Evolutionary conservation across 2,888 invertebrate genomes (phyloP).

Genomic region (Druceiella hillmani): DNA sequence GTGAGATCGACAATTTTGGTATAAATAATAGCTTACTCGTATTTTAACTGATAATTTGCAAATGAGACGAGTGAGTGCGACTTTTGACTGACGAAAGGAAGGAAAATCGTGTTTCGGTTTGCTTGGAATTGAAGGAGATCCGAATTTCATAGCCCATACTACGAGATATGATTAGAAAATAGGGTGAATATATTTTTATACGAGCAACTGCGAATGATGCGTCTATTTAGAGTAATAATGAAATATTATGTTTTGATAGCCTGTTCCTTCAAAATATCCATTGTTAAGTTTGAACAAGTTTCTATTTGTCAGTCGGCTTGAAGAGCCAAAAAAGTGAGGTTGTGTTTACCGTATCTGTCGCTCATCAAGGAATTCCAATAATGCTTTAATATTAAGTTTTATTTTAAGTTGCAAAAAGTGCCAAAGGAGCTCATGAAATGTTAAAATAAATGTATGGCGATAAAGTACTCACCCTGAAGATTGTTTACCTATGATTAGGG

Average conservation of each 20-base stretch:
- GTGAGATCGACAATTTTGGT: too few relatives aligned
- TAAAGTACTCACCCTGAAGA: slow-evolving; percentile 3
- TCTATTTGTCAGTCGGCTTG: neutral
- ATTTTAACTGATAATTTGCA: too few relatives aligned
- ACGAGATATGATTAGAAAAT: too few relatives aligned
- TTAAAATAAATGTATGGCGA: slow-evolving; percentile 7
- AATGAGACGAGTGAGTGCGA: too few relatives aligned
- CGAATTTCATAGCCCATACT: too few relatives aligned
- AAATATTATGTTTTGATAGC: neutral
- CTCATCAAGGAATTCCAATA: too few relatives aligned
- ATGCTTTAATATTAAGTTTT: too few relatives aligned
- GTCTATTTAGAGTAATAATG: slow-evolving; percentile 3
- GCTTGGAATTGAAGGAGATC: too few relatives aligned
- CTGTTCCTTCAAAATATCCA: neutral
- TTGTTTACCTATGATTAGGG: slow-evolving; percentile 3
- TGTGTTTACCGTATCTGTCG: slow-evolving; percentile 2
- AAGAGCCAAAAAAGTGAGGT: slow-evolving; percentile 4
- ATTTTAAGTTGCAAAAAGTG: slow-evolving; percentile 5
- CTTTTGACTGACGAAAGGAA: too few relatives aligned
- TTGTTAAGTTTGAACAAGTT: slow-evolving; percentile 1
- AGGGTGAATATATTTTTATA: slow-evolving; percentile 3
- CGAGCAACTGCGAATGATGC: slow-evolving; percentile 3
- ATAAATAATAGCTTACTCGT: too few relatives aligned
- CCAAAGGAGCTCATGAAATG: slow-evolving; percentile 5
- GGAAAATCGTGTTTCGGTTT: too few relatives aligned